Evolutionary conservation across 2,797 vertebrate species (phyloP).

Genomic region (Eulemur mongoz): DNA sequence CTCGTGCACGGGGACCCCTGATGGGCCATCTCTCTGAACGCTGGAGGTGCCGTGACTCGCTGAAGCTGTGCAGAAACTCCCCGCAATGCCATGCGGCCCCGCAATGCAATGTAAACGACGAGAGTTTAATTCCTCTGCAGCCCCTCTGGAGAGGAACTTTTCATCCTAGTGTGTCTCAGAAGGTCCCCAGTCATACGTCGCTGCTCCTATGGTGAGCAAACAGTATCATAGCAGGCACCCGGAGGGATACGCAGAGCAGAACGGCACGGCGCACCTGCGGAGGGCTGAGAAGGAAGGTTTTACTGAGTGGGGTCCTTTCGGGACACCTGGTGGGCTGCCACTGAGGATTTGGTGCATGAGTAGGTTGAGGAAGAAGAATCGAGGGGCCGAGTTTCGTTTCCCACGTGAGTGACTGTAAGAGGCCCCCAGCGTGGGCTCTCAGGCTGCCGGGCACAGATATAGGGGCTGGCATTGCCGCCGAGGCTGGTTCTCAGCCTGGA

Average conservation of each 20-base stretch:
- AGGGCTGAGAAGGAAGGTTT: not conserved
- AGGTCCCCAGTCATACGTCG: not conserved
- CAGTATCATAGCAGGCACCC: not conserved
- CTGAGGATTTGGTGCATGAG: accelerated
- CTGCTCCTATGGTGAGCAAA: not conserved
- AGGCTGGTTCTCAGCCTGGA: not conserved
- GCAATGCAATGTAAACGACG: accelerated
- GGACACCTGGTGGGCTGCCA: not conserved
- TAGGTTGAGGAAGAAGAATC: not conserved
- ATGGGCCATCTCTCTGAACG: not conserved
- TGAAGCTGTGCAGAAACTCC: not conserved
- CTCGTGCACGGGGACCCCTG: not conserved
- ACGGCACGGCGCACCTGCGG: accelerated
- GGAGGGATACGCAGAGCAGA: not conserved
- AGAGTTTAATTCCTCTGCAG: not conserved
- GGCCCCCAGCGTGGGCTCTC: not conserved
- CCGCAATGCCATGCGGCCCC: not conserved
- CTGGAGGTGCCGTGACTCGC: not conserved
- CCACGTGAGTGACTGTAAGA: accelerated
- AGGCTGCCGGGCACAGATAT: not conserved
- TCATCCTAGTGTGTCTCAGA: not conserved
- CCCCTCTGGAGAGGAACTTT: not conserved
- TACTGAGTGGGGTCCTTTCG: not conserved
- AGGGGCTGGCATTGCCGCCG: too few relatives aligned
- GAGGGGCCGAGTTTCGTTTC: not conserved